A percentile compares a stretch with the other conserved stretches of the same genome.
Conservation (phyloP, 2,888 invertebrate genomes). For the Drosophila formosana region DNA sequence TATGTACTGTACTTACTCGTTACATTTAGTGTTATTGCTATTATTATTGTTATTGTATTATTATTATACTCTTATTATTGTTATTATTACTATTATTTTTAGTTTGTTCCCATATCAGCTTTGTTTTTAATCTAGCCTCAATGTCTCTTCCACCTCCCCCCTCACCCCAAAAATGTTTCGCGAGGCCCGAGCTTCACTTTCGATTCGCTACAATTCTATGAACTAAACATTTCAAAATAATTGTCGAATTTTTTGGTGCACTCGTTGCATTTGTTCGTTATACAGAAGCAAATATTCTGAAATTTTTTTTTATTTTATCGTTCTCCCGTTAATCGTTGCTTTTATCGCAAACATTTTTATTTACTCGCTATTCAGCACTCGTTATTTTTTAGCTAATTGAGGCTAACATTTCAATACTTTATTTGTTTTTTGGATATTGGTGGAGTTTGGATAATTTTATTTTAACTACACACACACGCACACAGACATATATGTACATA, state of each 20-base stretch:
- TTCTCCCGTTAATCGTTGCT: slow-evolving; percentile 9
- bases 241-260: not conserved
- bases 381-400: slow-evolving; percentile 11
- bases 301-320: not conserved
- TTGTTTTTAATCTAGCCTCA: slow-evolving; percentile 10
- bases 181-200: not conserved
- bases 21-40: slow-evolving; percentile 1
- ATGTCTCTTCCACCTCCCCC: not conserved
- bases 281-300: not conserved
- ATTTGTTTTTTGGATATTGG: slow-evolving; percentile 14
- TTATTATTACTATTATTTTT: slow-evolving; percentile 8
- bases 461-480: slow-evolving; percentile 22
- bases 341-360: not conserved
- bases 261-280: slow-evolving; percentile 5
- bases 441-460: slow-evolving; percentile 23
- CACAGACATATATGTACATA: slow-evolving; percentile 7
- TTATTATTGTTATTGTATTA: slow-evolving; percentile 4
- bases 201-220: not conserved
- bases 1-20: not conserved
- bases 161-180: not conserved
- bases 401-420: slow-evolving; percentile 3
- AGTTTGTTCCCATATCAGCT: slow-evolving; percentile 8
- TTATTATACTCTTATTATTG: slow-evolving; percentile 4
- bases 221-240: not conserved
- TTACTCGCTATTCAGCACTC: slow-evolving; percentile 11